These are phyloP conservation scores for Chrosomus eos DNA, from an alignment of 2,797 vertebrate genomes.

Conservation along the genomic window DNA sequence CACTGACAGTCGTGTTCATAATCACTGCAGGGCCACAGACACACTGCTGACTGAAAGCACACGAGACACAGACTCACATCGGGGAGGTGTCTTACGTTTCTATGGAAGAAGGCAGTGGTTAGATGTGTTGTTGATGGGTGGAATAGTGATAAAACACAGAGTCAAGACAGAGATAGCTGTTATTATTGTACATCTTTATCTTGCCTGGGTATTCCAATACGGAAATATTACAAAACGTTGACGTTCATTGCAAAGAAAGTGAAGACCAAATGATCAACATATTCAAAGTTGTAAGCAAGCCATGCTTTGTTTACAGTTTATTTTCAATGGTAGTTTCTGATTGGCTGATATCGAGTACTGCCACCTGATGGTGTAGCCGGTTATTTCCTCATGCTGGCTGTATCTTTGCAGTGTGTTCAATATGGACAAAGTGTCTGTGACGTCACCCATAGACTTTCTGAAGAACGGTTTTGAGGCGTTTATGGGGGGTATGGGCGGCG, in stretches of 20 bases:
- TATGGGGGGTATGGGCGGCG: too few relatives aligned
- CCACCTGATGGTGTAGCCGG: neutral
- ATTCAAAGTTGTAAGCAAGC: neutral
- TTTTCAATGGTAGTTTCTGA: neutral
- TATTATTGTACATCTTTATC: neutral
- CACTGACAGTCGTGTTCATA: constrained; percentile 44
- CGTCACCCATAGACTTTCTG: too few relatives aligned
- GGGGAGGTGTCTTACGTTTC: neutral
- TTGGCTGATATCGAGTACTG: neutral
- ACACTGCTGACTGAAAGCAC: constrained; percentile 20
- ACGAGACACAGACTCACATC: constrained; percentile 3
- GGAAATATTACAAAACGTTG: too few relatives aligned
- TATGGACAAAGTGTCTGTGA: too few relatives aligned
- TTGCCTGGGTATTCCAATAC: too few relatives aligned
- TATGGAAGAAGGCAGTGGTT: neutral
- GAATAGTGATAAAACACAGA: neutral
- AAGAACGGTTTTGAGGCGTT: too few relatives aligned
- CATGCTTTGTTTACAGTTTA: neutral
- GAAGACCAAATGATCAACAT: neutral
- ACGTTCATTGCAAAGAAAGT: neutral
- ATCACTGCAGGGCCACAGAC: constrained; percentile 38
- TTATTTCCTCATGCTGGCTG: neutral
- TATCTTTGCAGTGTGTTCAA: neutral
- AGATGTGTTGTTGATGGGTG: neutral
- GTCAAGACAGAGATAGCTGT: neutral